Evolutionary conservation across 2,797 vertebrate genomes (phyloP).

Genomic region (Sebastes alutus): DNA sequence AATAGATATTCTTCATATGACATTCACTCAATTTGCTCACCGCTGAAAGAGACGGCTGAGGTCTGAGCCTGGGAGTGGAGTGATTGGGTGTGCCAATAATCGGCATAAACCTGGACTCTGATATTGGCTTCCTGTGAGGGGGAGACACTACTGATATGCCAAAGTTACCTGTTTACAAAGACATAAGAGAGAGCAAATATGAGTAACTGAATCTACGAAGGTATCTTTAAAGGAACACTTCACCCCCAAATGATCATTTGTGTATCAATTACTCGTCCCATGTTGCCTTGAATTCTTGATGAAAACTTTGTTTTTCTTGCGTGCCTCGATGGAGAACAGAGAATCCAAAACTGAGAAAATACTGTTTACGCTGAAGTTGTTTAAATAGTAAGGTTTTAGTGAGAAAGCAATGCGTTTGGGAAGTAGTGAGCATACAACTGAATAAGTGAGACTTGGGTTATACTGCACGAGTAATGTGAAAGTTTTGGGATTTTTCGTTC

Average conservation of each 20-base stretch:
- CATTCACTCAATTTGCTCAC: conserved; percentile 49
- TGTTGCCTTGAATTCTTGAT: not conserved
- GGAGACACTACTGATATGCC: conserved; percentile 46
- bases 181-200: not conserved
- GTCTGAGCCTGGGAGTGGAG: conserved; percentile 56
- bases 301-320: no score
- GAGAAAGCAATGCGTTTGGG: no score
- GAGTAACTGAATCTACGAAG: not conserved
- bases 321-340: no score
- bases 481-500: no score
- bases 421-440: no score
- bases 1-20: accelerated
- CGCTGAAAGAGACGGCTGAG: conserved; percentile 24
- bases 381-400: no score
- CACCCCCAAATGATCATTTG: not conserved
- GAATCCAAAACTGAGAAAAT: no score
- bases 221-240: not conserved
- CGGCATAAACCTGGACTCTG: conserved; percentile 37
- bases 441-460: no score
- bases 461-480: no score
- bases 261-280: no score
- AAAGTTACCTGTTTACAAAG: conserved; percentile 60
- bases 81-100: conserved; percentile 23
- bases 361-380: no score
- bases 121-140: not conserved